phyloP scores from a whole-genome alignment of 2,888 invertebrate genomes.

The Iphiclides podalirius region DNA sequence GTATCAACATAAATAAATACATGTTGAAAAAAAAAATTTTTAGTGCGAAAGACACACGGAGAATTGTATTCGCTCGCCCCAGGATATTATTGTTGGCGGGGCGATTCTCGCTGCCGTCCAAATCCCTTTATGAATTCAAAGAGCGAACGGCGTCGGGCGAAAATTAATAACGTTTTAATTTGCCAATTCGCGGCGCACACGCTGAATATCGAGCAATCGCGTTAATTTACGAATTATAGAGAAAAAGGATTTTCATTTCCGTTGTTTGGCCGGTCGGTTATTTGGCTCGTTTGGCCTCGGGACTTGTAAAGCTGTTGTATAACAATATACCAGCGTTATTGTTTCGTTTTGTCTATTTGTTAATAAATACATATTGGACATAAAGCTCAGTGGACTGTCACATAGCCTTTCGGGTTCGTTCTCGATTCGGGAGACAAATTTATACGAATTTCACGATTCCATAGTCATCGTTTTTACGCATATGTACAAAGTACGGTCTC shows the following conservation, averaged over 20 bases:
- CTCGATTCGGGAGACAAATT: too few relatives aligned
- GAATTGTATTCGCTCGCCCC: slow-evolving; percentile 3
- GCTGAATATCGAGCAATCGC: slow-evolving; percentile 10
- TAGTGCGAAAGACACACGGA: not conserved
- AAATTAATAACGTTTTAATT: slow-evolving; percentile 31
- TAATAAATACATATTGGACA: too few relatives aligned
- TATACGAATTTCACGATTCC: too few relatives aligned
- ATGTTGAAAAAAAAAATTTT: too few relatives aligned
- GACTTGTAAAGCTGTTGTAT: not conserved
- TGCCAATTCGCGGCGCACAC: slow-evolving; percentile 26
- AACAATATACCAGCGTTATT: too few relatives aligned
- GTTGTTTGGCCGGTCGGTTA: not conserved
- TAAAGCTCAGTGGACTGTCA: too few relatives aligned
- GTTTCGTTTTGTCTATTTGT: too few relatives aligned
- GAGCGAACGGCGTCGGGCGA: slow-evolving; percentile 18
- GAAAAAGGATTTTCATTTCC: slow-evolving; percentile 1
- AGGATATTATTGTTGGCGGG: slow-evolving; percentile 9
- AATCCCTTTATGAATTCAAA: slow-evolving; percentile 22
- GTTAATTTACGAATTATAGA: not conserved
- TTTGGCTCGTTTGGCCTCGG: not conserved
- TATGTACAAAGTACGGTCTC: too few relatives aligned
- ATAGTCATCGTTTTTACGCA: too few relatives aligned
- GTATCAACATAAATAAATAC: too few relatives aligned
- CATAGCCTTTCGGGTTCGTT: too few relatives aligned
- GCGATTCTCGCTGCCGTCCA: slow-evolving; percentile 1